Evolutionary conservation across 2,113 vertebrate species (phyloP), one percentile per base, ranked within the genome.

Genomic region (Junco hyemalis): DNA sequence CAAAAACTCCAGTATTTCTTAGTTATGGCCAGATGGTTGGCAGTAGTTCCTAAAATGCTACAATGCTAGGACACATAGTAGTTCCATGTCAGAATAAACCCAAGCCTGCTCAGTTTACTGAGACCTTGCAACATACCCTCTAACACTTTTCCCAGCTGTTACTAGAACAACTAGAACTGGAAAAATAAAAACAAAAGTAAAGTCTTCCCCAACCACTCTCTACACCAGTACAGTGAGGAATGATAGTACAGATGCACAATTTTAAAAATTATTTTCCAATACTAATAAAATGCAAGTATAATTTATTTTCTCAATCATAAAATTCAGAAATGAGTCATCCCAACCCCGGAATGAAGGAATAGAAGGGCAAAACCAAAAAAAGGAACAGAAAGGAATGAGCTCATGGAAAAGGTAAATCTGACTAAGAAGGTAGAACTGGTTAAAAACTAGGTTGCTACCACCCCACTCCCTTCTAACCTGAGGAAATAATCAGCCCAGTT

Each of bases 1-100:
- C 36, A 97, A 98, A 97, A 96, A 98, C 86, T 97, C 81, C 88
- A 97, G 96, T 94, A 80, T 90, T 97, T 90, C 88, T 95, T 92
- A 90, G 91, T 90, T 84, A 93, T 51, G 74, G 65, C 81, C 86
- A 90, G 31, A 57, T 35, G 15, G 36, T 16, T 72, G 44, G 31
- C 33, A 31, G 59, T 86, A 45, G 40, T 70, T 96, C 45, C 76
- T 89, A 93, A 95, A 86, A 96, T 63, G 56, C 38, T 82, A 9
- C 79, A 64, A 90, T 91, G 97, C 45, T 95, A 88, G 94, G 82
- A 84, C n/a, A 82, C 28, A 6, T 20, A 91, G 38, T 60, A 94
- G 81, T 57, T 77, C 36, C 44, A 38, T 6, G 25, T 87, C 31
- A 81, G 36, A 88, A 92, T 19, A 93, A 66, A 79, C 7, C 28